Evolutionary conservation across 2,888 invertebrate species (phyloP).

Genomic region (Parnassius orleans): DNA sequence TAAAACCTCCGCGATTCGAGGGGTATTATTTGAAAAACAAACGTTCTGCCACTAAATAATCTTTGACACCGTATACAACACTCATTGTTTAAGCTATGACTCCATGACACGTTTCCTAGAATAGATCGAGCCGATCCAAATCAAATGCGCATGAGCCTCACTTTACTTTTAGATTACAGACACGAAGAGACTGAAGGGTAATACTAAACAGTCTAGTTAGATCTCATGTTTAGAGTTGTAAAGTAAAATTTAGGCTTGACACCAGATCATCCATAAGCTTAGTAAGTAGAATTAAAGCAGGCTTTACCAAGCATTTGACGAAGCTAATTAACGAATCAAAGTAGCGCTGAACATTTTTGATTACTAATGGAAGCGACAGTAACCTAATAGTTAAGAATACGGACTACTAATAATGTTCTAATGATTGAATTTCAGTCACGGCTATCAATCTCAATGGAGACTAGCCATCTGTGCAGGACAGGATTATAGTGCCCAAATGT

Average conservation of each 20-base stretch:
- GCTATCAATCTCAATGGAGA: no score
- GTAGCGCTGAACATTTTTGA: background rate
- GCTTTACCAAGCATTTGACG: background rate
- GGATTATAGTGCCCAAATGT: no score
- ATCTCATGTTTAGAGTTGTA: conserved; percentile 49
- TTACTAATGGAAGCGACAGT: conserved; percentile 5
- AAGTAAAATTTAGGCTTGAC: conserved; percentile 38
- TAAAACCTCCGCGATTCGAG: no score
- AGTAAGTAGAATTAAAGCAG: conserved; percentile 23
- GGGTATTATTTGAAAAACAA: background rate
- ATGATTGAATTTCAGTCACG: no score
- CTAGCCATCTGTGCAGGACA: no score
- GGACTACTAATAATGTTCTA: no score
- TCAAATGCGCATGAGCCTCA: conserved; percentile 68
- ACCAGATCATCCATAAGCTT: conserved; percentile 39
- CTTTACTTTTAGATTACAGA: conserved; percentile 64
- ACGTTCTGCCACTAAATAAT: conserved; percentile 22
- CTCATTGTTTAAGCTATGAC: conserved; percentile 73
- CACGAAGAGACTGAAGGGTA: conserved; percentile 45
- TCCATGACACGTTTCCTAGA: conserved; percentile 71
- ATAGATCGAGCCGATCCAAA: conserved; percentile 72
- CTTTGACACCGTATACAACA: conserved; percentile 43
- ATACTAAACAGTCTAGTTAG: conserved; percentile 65
- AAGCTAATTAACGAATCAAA: conserved; percentile 16
- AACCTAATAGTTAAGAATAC: conserved; percentile 10